Conservation (phyloP, 2,888 invertebrate genomes). For the Sinotaia quadrata region DNA sequence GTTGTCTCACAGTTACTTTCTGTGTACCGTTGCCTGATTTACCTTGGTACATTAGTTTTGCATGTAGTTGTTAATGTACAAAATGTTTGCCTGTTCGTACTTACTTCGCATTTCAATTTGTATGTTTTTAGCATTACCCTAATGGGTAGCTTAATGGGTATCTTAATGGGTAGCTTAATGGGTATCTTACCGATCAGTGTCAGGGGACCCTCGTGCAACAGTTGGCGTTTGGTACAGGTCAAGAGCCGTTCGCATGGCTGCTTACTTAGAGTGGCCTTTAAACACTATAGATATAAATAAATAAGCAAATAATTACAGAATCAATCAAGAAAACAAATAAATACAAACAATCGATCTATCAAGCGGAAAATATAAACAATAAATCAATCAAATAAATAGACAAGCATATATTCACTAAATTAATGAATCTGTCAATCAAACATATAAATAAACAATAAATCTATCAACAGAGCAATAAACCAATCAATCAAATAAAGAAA, state of each 20-base stretch:
- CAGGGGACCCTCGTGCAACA: constrained; percentile 74
- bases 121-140: not conserved
- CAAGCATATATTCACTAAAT: constrained; percentile 4
- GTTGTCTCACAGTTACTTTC: too few species aligned
- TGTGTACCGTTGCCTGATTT: too few species aligned
- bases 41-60: too few species aligned
- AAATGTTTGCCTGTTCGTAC: too few species aligned
- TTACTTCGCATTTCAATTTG: too few species aligned
- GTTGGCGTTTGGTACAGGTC: constrained; percentile 74
- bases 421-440: too few species aligned
- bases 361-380: not conserved
- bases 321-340: not conserved
- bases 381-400: not conserved
- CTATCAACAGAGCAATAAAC: too few species aligned
- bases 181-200: constrained; percentile 72
- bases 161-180: not conserved
- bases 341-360: not conserved
- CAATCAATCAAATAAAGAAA: too few species aligned
- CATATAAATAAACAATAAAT: too few species aligned
- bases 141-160: not conserved
- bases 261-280: constrained; percentile 75
- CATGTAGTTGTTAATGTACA: too few species aligned
- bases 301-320: not conserved
- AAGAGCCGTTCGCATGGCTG: constrained; percentile 79
- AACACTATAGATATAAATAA: constrained; percentile 72